Base-by-base conservation (phyloP, 2,888 invertebrate genomes). In the Mythimna albipuncta region DNA sequence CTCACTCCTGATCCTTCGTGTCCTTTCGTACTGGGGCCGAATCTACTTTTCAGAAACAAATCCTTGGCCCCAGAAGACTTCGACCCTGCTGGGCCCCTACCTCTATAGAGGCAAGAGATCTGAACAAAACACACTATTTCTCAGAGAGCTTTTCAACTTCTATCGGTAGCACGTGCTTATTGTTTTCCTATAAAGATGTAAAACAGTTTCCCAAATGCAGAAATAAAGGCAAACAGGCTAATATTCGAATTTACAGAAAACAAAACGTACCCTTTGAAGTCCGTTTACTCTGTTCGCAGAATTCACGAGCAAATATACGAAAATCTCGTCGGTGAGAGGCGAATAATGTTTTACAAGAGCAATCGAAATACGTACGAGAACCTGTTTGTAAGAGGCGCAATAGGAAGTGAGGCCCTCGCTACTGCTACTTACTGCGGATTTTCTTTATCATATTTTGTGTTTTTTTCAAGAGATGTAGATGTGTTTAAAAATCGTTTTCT, bases 191-290 rank as follows among this genome's bases (percentile, higher is more conserved):
- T 69, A 65, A 63, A 65, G 13, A 69, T 63, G 41, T 79, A 59
- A 70, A 81, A 44, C 67, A 58, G 65, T 76, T 71, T 38, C 21
- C 44, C 47, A 64, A 76, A 75, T 47, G 35, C 64, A 63, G 35
- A 71, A 79, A 65, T 68, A 68, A 76, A 76, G 62, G 64, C 32
- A 68, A 76, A 79, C 44, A 65, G 58, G 61, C 68, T 77, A 71
- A 72, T 72, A 72, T 75, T 72, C 54, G 63, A 68, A 81, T 77
- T 68, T 65, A 55, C 44, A 64, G 64, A 69, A 81, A 79, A 81
- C 68, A 79, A 72, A 79, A 79, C 68, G 47, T 71, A 62, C 66
- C 65, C 68, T 79, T 79, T 79, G 81, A 79, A 77, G 81, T 81
- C 64, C 68, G 77, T 77, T 81, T 81, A 69, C 66, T 58, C 32